phyloP scores from a whole-genome alignment of 2,888 invertebrate species.

The Caenorhabditis sp. region DNA sequence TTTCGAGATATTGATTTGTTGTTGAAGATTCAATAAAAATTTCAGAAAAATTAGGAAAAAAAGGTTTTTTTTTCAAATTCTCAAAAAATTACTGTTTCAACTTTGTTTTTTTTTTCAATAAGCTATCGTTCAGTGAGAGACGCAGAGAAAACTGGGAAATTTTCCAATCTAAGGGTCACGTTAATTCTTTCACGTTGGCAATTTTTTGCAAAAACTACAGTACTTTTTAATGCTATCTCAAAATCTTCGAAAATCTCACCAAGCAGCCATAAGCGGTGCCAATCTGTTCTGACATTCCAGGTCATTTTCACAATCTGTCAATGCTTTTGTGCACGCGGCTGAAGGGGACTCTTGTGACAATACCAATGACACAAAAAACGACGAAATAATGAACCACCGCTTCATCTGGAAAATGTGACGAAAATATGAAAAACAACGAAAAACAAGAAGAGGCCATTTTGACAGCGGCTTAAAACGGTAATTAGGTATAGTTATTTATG shows the following conservation, averaged over 20 bases:
- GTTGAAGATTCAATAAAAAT: no score
- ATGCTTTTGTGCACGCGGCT: constrained; percentile 58
- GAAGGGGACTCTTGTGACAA: constrained; percentile 42
- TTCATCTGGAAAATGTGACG: constrained; percentile 9
- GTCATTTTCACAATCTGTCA: constrained; percentile 65
- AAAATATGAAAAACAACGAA: constrained; percentile 1
- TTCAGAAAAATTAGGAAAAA: no score
- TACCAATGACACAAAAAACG: constrained; percentile 6
- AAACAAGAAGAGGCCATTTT: neutral
- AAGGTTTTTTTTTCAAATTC: neutral
- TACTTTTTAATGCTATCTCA: neutral
- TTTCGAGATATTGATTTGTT: no score
- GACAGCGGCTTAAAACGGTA: neutral
- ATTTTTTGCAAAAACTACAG: neutral
- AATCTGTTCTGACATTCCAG: constrained; percentile 68
- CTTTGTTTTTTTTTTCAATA: neutral
- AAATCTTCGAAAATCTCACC: constrained; percentile 39
- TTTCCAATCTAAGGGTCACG: no score
- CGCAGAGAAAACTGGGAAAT: no score
- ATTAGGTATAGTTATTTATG: neutral
- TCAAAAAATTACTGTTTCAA: neutral
- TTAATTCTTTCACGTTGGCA: neutral
- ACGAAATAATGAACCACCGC: constrained; percentile 5
- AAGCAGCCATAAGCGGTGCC: constrained; percentile 68
- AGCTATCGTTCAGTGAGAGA: no score